Conservation (phyloP, 2,888 invertebrate genomes). For the Chloroclystis v-ata region DNA sequence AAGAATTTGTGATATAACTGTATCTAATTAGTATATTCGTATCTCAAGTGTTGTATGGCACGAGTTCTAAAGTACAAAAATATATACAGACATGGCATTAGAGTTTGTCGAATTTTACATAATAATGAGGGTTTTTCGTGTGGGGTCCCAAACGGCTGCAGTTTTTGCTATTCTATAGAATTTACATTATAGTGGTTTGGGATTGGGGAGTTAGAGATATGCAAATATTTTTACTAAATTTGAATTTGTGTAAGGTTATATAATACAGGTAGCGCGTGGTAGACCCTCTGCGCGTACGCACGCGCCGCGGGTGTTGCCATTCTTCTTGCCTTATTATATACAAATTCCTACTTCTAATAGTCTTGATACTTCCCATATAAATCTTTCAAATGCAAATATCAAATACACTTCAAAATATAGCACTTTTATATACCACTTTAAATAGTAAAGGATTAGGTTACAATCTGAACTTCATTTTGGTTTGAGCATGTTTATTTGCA, state of each 20-base stretch:
- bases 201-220: slow-evolving; percentile 75
- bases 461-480: slow-evolving; percentile 30
- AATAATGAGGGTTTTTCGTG: slow-evolving; percentile 60
- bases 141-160: slow-evolving; percentile 67
- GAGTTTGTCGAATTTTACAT: slow-evolving; percentile 62
- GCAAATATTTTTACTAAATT: slow-evolving; percentile 74
- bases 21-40: slow-evolving; percentile 68
- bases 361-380: slow-evolving; percentile 51
- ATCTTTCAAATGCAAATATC: slow-evolving; percentile 69
- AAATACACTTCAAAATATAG: slow-evolving; percentile 34
- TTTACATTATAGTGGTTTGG: slow-evolving; percentile 68
- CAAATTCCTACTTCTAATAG: slow-evolving; percentile 49
- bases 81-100: slow-evolving; percentile 74
- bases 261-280: slow-evolving; percentile 42
- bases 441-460: slow-evolving; percentile 30
- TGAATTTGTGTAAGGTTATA: slow-evolving; percentile 47
- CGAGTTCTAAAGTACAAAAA: slow-evolving; percentile 57
- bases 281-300: slow-evolving; percentile 44
- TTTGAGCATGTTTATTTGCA: slow-evolving; percentile 64
- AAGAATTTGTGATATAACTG: slow-evolving; percentile 76
- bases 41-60: slow-evolving; percentile 50
- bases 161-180: slow-evolving; percentile 62
- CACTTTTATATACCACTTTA: slow-evolving; percentile 43
- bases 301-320: slow-evolving; percentile 64
- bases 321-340: slow-evolving; percentile 49